phyloP scores from a whole-genome alignment of 2,888 invertebrate genomes.

The Drosophila algonquin region DNA sequence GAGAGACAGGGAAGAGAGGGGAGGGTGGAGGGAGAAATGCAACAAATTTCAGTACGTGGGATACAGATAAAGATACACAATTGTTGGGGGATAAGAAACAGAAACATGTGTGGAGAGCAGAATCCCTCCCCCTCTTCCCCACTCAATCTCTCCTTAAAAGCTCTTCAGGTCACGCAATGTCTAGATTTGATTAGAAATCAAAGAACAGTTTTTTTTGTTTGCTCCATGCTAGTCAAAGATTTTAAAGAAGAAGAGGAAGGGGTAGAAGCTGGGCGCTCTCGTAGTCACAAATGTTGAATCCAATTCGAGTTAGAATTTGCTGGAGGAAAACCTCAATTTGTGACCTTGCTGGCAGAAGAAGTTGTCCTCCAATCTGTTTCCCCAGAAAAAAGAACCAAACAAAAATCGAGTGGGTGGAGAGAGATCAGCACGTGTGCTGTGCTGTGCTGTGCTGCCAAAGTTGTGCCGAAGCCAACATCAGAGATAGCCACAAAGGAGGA shows the following conservation, averaged over 20 bases:
- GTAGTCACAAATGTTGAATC: background rate
- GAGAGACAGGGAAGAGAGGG: background rate
- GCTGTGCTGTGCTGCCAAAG: conserved; percentile 7
- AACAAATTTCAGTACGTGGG: conserved; percentile 8
- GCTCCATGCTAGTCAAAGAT: conserved; percentile 34
- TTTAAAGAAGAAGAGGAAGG: conserved; percentile 9
- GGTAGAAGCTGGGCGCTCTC: background rate
- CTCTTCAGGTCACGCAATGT: conserved; percentile 23
- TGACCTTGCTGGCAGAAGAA: conserved; percentile 34
- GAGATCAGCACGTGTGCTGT: conserved; percentile 64
- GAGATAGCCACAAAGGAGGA: conserved; percentile 29
- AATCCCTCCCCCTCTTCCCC: too few relatives aligned
- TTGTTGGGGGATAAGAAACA: conserved; percentile 16
- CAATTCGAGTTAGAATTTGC: conserved; percentile 22
- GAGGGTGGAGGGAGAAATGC: background rate
- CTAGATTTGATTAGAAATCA: conserved; percentile 31
- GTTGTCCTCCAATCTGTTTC: conserved; percentile 20
- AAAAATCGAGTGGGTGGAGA: conserved; percentile 12
- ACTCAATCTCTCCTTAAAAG: background rate
- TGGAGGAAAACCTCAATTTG: conserved; percentile 18
- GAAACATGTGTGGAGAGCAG: background rate
- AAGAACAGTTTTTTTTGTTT: conserved; percentile 22
- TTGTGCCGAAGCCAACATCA: conserved; percentile 33
- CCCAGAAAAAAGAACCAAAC: background rate
- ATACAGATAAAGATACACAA: conserved; percentile 23